Conservation (phyloP, 2,113 vertebrate genomes). For the Scomber scombrus region DNA sequence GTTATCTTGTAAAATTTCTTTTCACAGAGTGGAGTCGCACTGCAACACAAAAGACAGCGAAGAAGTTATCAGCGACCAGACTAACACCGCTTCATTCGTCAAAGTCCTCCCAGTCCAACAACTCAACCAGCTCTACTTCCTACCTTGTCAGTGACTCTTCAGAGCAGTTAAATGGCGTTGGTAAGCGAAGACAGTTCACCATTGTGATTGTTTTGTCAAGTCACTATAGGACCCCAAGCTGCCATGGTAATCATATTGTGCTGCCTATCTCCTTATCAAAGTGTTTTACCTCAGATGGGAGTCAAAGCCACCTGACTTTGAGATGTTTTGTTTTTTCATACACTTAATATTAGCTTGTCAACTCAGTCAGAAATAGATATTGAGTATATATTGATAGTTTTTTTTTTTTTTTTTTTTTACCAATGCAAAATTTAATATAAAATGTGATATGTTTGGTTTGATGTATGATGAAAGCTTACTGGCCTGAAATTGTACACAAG, state of each 20-base stretch:
- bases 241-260: neutral
- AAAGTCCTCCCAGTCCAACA: slow-evolving; percentile 62
- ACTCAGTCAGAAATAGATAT: neutral
- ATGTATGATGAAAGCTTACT: neutral
- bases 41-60: slow-evolving; percentile 77
- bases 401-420: too few species aligned
- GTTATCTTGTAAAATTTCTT: neutral
- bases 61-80: slow-evolving; percentile 59
- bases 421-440: too few species aligned
- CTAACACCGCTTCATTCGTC: slow-evolving; percentile 64
- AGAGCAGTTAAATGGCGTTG: slow-evolving; percentile 50
- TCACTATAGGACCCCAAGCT: too few species aligned
- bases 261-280: neutral
- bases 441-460: neutral
- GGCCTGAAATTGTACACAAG: neutral
- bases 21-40: slow-evolving; percentile 86
- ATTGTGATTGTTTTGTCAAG: too few species aligned
- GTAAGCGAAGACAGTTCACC: slow-evolving; percentile 51
- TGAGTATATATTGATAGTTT: too few species aligned
- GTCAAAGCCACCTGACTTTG: neutral
- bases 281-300: neutral
- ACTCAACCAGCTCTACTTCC: slow-evolving; percentile 62
- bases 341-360: neutral
- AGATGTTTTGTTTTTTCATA: neutral
- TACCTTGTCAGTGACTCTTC: slow-evolving; percentile 68